Evolutionary conservation across 1,140 invertebrate species (phyloP).

Genomic region (Papilio machaon): DNA sequence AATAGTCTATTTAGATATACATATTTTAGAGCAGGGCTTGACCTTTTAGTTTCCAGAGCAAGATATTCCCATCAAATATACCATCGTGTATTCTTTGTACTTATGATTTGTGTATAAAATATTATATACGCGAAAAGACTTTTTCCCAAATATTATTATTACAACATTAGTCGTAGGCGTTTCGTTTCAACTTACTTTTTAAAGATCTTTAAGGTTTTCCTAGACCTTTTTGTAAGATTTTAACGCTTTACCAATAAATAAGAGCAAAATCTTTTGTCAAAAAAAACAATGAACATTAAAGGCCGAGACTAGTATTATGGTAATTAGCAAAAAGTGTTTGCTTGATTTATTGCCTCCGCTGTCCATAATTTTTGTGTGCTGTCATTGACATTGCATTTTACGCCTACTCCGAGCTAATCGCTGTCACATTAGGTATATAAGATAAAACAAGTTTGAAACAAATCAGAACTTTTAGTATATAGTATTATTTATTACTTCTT

Average conservation of each 20-base stretch:
- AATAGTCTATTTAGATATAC: no score
- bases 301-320: conserved; percentile 8
- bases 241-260: not conserved
- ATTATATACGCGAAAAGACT: no score
- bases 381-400: conserved; percentile 7
- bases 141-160: no score
- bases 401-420: not conserved
- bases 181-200: no score
- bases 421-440: not conserved
- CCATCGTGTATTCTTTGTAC: no score
- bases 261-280: not conserved
- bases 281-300: not conserved
- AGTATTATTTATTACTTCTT: conserved; percentile 1
- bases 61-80: no score
- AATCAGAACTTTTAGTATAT: not conserved
- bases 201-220: no score
- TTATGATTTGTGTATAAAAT: no score
- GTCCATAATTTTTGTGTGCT: conserved; percentile 3
- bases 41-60: no score
- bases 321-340: conserved; percentile 18
- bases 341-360: conserved; percentile 1
- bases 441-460: not conserved
- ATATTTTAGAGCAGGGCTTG: no score
- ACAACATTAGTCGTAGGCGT: no score
- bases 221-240: not conserved